phyloP scores from a whole-genome alignment of 2,113 vertebrate genomes.

The Psephotus haematonotus region DNA sequence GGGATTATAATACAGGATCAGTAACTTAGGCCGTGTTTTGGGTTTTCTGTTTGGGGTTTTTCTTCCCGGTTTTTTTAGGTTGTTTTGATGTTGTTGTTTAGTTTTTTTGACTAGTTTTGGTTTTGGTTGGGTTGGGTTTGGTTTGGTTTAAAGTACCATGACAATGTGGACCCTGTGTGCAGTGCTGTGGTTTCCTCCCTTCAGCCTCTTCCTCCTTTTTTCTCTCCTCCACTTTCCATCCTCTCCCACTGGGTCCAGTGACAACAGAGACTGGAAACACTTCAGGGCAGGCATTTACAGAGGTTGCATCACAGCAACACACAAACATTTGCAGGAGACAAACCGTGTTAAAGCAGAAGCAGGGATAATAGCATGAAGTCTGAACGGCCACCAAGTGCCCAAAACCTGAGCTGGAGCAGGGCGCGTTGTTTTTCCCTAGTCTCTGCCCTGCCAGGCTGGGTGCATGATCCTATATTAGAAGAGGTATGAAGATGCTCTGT shows the following conservation, averaged over 20 bases:
- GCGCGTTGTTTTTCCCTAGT: fast-evolving
- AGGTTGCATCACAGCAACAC: fast-evolving
- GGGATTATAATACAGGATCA: neutral
- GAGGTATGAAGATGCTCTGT: neutral
- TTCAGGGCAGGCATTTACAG: neutral
- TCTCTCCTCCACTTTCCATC: neutral
- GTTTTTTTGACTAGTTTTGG: neutral
- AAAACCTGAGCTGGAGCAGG: fast-evolving
- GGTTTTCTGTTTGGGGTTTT: neutral
- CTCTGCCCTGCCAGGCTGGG: neutral
- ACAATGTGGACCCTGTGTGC: neutral
- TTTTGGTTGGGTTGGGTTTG: neutral
- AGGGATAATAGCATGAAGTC: neutral
- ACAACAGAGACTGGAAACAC: neutral
- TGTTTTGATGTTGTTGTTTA: neutral
- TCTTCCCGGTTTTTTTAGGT: too few species aligned
- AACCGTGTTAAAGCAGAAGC: neutral
- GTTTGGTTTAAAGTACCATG: neutral
- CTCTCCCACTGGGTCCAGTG: neutral
- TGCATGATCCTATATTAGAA: neutral
- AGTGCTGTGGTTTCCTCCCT: neutral
- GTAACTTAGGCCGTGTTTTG: neutral
- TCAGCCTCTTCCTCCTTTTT: neutral
- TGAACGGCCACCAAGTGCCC: neutral
- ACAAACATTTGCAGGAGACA: neutral